These are phyloP conservation scores for Tetrao urogallus DNA, from an alignment of 2,113 vertebrate species.

Conservation along the genomic window DNA sequence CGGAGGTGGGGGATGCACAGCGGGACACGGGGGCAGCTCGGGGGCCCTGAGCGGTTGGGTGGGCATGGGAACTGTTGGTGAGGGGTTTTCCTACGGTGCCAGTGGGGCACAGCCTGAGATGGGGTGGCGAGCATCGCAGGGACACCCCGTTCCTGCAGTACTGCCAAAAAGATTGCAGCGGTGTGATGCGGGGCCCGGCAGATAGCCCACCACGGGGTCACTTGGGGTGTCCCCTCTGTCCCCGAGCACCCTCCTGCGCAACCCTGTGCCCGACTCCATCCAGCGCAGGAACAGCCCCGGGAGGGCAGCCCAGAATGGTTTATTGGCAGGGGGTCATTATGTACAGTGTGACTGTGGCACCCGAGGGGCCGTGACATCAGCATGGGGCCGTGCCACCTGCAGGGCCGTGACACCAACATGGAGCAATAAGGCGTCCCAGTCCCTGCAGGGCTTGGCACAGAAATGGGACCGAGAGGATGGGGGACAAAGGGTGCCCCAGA, in stretches of 20 bases:
- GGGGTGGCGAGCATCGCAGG: not conserved
- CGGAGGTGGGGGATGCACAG: too few species aligned
- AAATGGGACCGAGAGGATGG: not conserved
- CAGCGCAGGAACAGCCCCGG: not conserved
- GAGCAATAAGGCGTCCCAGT: not conserved
- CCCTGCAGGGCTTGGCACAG: constrained; percentile 22
- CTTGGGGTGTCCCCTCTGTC: fast-evolving
- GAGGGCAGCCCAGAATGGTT: constrained; percentile 15
- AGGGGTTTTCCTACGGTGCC: not conserved
- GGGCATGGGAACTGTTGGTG: not conserved
- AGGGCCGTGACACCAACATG: not conserved
- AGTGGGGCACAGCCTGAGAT: not conserved
- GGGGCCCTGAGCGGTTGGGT: too few species aligned
- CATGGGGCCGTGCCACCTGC: not conserved
- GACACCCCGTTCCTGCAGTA: not conserved
- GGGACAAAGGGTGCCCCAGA: not conserved
- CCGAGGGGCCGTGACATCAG: not conserved
- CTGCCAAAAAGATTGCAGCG: fast-evolving
- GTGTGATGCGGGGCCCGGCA: fast-evolving
- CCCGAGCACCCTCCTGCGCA: too few species aligned
- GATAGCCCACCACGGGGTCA: not conserved
- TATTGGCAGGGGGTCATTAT: not conserved
- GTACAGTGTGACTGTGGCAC: not conserved
- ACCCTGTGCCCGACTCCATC: not conserved
- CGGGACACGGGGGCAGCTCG: not conserved